These are phyloP conservation scores for Tricholauxania praeusta DNA, from an alignment of 2,888 invertebrate genomes.

Conservation along the genomic window DNA sequence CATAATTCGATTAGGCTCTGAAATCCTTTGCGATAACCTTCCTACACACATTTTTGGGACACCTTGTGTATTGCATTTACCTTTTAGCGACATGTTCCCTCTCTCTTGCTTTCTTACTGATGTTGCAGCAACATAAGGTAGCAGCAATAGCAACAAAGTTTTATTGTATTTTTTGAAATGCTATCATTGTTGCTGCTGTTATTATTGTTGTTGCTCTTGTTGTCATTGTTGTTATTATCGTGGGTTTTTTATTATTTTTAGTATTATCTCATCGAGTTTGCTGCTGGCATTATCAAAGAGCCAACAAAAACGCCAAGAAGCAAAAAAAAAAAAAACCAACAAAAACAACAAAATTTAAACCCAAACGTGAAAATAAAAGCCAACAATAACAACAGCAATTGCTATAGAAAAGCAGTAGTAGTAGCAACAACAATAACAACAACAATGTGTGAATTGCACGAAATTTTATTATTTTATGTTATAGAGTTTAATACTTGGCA, in stretches of 20 bases:
- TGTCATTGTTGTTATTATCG: conserved; percentile 8
- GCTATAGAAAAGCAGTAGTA: background rate
- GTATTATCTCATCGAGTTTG: conserved; percentile 23
- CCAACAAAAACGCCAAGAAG: background rate
- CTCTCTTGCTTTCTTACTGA: no score
- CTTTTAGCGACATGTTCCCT: no score
- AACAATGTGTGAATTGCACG: conserved; percentile 30
- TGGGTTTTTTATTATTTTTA: conserved; percentile 3
- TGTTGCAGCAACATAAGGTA: no score
- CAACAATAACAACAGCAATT: conserved; percentile 15
- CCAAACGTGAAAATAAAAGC: no score
- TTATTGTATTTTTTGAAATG: no score
- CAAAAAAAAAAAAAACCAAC: background rate
- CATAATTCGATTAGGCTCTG: no score
- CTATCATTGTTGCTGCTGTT: conserved; percentile 7
- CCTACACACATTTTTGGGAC: no score
- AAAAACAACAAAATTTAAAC: background rate
- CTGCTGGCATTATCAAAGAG: background rate
- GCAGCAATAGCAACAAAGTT: no score
- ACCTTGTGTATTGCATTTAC: no score
- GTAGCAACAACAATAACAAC: conserved; percentile 17
- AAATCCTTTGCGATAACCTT: no score
- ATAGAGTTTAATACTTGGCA: conserved; percentile 18
- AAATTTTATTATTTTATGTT: conserved; percentile 28
- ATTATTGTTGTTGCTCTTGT: conserved; percentile 5